These are phyloP conservation scores for Drosophila eugracilis DNA, from an alignment of 1,140 invertebrate species.

Conservation along the genomic window DNA sequence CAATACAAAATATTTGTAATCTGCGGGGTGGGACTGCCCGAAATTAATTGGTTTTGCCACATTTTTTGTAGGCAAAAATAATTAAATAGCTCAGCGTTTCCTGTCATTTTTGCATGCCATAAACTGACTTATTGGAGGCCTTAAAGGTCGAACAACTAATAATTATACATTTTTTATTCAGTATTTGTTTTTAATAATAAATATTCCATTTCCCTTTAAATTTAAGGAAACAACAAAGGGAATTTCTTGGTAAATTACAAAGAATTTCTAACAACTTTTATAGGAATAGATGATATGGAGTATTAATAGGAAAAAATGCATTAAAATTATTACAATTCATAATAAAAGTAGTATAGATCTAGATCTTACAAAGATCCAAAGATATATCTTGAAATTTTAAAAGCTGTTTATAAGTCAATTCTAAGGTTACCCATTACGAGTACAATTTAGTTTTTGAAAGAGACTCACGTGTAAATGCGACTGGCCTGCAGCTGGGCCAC, in stretches of 20 bases:
- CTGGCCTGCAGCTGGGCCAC: conserved; percentile 70
- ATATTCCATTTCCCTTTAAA: too few species aligned
- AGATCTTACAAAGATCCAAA: too few species aligned
- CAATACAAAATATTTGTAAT: background rate
- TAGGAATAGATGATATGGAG: too few species aligned
- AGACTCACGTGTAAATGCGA: conserved; percentile 73
- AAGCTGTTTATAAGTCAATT: background rate
- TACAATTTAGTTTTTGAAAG: background rate
- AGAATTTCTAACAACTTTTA: too few species aligned
- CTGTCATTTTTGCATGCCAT: background rate
- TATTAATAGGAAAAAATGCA: too few species aligned
- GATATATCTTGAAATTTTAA: too few species aligned
- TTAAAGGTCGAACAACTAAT: background rate
- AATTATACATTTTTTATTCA: background rate
- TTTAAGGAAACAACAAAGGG: too few species aligned
- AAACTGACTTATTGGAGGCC: conserved; percentile 1
- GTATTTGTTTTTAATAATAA: background rate
- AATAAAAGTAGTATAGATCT: too few species aligned
- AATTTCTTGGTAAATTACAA: too few species aligned
- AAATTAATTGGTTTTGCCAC: conserved; percentile 1
- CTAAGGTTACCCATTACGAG: background rate
- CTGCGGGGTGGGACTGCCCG: background rate
- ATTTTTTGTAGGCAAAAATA: background rate
- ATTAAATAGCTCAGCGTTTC: background rate
- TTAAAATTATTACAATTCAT: too few species aligned